Conservation (phyloP, 2,888 invertebrate genomes). For the Cephus pygmeus region DNA sequence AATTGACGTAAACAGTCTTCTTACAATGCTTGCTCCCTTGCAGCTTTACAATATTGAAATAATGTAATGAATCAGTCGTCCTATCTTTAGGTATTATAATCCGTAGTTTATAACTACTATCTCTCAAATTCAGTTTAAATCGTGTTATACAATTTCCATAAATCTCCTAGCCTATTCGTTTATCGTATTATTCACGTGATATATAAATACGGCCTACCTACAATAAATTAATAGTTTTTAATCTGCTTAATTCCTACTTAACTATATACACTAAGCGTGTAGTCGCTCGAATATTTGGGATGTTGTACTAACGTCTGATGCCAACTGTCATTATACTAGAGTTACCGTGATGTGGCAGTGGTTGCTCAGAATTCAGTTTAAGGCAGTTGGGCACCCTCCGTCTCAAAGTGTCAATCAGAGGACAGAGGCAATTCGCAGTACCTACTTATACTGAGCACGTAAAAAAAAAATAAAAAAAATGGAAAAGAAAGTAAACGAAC, state of each 20-base stretch:
- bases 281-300: conserved; percentile 25
- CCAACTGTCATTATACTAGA: not conserved
- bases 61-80: conserved; percentile 56
- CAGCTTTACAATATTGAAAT: conserved; percentile 54
- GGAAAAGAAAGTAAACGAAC: not conserved
- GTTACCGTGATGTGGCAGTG: conserved; percentile 46
- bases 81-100: conserved; percentile 35
- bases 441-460: not conserved
- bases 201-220: conserved; percentile 54
- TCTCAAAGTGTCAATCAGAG: conserved; percentile 20
- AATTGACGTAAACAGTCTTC: conserved; percentile 65
- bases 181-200: conserved; percentile 19
- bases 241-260: conserved; percentile 42
- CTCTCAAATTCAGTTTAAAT: conserved; percentile 3
- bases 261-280: conserved; percentile 57
- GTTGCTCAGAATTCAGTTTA: conserved; percentile 52
- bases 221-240: conserved; percentile 58
- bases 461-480: not conserved
- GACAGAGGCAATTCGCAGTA: conserved; percentile 21
- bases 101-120: conserved; percentile 36
- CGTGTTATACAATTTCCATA: not conserved
- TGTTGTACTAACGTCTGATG: conserved; percentile 28
- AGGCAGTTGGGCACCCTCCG: conserved; percentile 54
- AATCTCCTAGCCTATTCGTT: conserved; percentile 13
- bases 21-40: conserved; percentile 61